Conservation (phyloP, 2,797 vertebrate genomes). For the Saxicola maurus region DNA sequence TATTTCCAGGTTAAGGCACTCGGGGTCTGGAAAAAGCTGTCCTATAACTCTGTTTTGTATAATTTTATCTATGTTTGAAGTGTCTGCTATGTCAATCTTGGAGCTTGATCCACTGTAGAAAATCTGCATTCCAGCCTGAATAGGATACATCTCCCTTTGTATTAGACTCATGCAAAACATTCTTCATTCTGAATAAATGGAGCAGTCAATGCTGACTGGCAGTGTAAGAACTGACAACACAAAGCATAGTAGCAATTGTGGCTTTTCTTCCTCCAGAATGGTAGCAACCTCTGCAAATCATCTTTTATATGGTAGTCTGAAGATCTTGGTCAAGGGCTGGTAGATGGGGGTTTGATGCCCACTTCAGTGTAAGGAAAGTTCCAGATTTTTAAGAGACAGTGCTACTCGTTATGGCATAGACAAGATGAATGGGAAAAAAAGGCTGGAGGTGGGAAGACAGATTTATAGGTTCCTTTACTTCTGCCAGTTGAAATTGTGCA, state of each 20-base stretch:
- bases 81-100: neutral
- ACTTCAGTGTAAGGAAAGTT: neutral
- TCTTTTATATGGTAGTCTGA: neutral
- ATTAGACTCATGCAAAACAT: neutral
- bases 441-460: neutral
- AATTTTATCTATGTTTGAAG: neutral
- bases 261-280: neutral
- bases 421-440: neutral
- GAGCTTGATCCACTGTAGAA: neutral
- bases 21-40: neutral
- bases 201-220: accelerated
- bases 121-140: neutral
- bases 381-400: neutral
- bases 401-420: neutral
- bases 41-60: neutral
- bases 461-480: neutral
- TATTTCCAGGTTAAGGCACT: neutral
- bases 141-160: neutral
- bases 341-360: neutral
- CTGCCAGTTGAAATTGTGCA: neutral
- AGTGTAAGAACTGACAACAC: neutral
- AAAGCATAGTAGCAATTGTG: neutral
- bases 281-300: neutral
- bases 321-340: neutral
- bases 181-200: neutral